A percentile compares a stretch with the other conserved stretches of the same genome.
phyloP scores from a whole-genome alignment of 1,140 invertebrate species.

The Lysiphlebus fabarum region DNA sequence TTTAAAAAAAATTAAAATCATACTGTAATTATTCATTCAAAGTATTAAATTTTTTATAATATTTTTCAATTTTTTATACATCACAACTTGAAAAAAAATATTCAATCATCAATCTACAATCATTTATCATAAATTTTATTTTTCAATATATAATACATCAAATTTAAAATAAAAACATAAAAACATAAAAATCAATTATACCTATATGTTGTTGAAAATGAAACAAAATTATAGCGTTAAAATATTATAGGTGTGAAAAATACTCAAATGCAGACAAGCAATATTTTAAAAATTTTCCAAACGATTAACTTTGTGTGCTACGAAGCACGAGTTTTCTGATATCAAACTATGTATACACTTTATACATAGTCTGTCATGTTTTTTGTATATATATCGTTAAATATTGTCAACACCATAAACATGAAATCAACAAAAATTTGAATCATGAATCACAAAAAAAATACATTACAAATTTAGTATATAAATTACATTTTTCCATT shows the following conservation, averaged over 20 bases:
- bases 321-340: constrained; percentile 23
- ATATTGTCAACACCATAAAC: too few relatives aligned
- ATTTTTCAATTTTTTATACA: too few relatives aligned
- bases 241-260: neutral
- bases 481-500: too few relatives aligned
- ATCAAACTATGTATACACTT: constrained; percentile 12
- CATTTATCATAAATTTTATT: neutral
- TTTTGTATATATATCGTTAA: neutral
- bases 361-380: constrained; percentile 10
- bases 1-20: too few relatives aligned
- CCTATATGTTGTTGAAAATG: neutral
- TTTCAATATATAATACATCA: neutral
- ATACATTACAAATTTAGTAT: too few relatives aligned
- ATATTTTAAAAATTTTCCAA: constrained; percentile 31
- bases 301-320: constrained; percentile 24
- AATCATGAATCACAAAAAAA: too few relatives aligned
- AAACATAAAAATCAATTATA: neutral
- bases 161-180: neutral
- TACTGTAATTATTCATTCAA: too few relatives aligned
- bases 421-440: too few relatives aligned
- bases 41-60: too few relatives aligned
- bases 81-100: too few relatives aligned
- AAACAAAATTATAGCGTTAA: neutral
- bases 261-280: constrained; percentile 2
- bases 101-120: too few relatives aligned